Evolutionary conservation across 2,113 vertebrate species (phyloP).

Genomic region (Aepyceros melampus): DNA sequence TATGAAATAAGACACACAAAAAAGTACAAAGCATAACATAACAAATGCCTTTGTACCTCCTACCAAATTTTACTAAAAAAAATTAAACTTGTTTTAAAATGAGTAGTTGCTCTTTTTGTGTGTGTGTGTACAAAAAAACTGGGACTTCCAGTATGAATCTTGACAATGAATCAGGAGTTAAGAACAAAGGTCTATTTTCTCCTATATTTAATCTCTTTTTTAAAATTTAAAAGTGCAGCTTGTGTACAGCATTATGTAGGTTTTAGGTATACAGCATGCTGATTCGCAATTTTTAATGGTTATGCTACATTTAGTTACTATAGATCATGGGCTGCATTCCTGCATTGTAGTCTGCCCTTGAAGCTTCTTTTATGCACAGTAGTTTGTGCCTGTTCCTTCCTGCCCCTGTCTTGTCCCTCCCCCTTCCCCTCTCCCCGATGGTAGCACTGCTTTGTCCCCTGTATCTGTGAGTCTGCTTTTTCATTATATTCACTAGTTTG

Average conservation of each 20-base stretch:
- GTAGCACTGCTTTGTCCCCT: neutral
- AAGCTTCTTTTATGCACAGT: neutral
- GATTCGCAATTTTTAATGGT: neutral
- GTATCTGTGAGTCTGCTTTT: neutral
- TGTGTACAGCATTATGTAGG: neutral
- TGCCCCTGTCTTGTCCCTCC: neutral
- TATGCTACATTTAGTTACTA: neutral
- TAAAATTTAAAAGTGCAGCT: neutral
- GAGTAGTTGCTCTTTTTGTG: neutral
- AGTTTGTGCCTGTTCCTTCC: neutral
- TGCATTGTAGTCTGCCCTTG: neutral
- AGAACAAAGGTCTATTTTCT: neutral
- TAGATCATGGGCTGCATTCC: neutral
- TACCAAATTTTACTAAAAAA: neutral
- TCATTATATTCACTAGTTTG: too few relatives aligned
- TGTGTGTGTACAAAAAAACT: neutral
- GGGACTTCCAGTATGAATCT: neutral
- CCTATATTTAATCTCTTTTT: neutral
- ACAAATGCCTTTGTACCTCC: neutral
- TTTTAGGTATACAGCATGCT: neutral
- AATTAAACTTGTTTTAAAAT: neutral
- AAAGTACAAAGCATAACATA: neutral
- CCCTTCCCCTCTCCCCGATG: rapidly evolving
- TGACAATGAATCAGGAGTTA: neutral
- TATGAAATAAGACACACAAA: neutral